A percentile compares a stretch with the other conserved stretches of the same genome.
Evolutionary conservation across 1,140 invertebrate genomes (phyloP).

Genomic region (Drosophila kepulauana): DNA sequence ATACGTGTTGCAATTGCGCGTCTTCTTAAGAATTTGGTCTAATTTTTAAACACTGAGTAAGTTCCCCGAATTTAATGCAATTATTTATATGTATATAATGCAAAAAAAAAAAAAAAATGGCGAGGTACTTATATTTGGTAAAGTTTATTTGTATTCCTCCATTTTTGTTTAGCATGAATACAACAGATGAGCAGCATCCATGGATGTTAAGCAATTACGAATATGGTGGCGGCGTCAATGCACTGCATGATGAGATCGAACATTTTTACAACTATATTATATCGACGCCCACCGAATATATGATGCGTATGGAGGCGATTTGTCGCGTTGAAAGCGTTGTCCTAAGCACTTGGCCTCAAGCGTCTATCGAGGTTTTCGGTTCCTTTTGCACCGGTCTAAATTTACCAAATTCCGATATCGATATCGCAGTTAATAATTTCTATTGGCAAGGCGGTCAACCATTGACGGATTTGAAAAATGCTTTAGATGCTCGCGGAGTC

Average conservation of each 20-base stretch:
- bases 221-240: constrained; percentile 52
- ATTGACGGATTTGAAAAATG: constrained; percentile 40
- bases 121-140: too few relatives aligned
- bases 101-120: too few relatives aligned
- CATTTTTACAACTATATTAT: constrained; percentile 61
- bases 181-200: constrained; percentile 15
- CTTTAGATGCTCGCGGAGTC: constrained; percentile 37
- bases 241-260: constrained; percentile 62
- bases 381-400: constrained; percentile 61
- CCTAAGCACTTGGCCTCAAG: constrained; percentile 45
- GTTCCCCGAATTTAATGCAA: background rate
- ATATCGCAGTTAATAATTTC: constrained; percentile 43
- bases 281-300: constrained; percentile 51
- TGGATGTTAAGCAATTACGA: constrained; percentile 43
- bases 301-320: constrained; percentile 44
- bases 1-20: constrained; percentile 12
- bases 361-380: constrained; percentile 58
- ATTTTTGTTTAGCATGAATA: constrained; percentile 4
- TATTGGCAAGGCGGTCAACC: constrained; percentile 30
- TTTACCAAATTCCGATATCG: constrained; percentile 59
- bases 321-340: constrained; percentile 52
- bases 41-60: background rate
- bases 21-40: background rate
- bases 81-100: background rate
- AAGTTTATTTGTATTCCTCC: too few relatives aligned